Evolutionary conservation across 2,797 vertebrate species (phyloP).

Genomic region (Sebastes cheni): DNA sequence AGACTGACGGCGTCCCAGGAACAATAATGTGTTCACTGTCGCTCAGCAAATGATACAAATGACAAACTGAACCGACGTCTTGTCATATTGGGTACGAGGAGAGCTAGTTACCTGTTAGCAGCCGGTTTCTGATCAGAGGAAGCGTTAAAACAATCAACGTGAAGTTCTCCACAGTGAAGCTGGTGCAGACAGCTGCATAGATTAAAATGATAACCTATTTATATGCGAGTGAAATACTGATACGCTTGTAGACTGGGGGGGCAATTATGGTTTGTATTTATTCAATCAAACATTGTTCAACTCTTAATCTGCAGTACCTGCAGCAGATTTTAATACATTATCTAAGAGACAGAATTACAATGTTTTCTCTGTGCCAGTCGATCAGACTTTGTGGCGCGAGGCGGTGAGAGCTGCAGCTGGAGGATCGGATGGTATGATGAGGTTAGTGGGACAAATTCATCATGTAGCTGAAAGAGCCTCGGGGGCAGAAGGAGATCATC

Average conservation of each 20-base stretch:
- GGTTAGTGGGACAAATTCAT: slow-evolving; percentile 69
- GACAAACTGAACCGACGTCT: neutral
- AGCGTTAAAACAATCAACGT: no score
- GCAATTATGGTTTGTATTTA: no score
- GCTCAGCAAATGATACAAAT: neutral
- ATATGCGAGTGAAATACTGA: no score
- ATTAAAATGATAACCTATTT: no score
- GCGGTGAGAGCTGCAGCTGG: neutral
- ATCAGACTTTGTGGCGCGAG: neutral
- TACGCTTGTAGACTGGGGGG: no score
- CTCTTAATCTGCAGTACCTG: slow-evolving; percentile 6
- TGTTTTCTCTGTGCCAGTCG: neutral
- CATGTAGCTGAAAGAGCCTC: slow-evolving; percentile 53
- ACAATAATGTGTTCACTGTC: neutral
- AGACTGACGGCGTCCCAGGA: neutral
- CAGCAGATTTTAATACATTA: neutral
- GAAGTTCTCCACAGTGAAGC: no score
- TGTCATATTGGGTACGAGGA: neutral
- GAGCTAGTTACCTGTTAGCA: neutral
- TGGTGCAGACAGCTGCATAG: no score
- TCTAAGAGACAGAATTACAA: neutral
- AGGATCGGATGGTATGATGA: slow-evolving; percentile 46
- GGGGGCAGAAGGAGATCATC: slow-evolving; percentile 62
- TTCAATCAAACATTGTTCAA: neutral
- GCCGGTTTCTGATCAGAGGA: neutral